Conservation (phyloP, 2,113 vertebrate species). For the Brachypodius melanocephalos region DNA sequence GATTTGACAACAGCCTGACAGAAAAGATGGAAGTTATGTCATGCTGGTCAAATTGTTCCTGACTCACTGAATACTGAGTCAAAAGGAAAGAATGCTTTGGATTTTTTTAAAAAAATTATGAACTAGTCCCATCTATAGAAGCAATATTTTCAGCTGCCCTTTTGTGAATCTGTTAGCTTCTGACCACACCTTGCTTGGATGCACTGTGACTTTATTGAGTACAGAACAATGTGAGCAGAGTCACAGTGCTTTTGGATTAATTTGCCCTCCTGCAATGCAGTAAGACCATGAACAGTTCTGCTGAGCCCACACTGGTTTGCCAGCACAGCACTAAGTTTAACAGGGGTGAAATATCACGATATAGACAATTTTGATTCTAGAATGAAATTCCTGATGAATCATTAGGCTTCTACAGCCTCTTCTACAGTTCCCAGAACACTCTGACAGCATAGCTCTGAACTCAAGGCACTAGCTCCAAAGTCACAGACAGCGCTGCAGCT, state of each 20-base stretch:
- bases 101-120: background rate
- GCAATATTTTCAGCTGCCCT: background rate
- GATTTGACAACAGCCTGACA: background rate
- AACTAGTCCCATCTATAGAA: background rate
- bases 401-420: background rate
- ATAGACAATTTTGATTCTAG: background rate
- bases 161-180: background rate
- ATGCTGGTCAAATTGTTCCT: background rate
- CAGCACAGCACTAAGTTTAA: background rate
- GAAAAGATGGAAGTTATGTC: background rate
- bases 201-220: background rate
- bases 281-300: background rate
- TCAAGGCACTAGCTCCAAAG: background rate
- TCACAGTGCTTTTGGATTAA: background rate
- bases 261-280: background rate
- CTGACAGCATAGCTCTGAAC: background rate
- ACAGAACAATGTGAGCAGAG: background rate
- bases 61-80: background rate
- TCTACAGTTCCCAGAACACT: background rate
- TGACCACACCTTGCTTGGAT: background rate
- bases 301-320: background rate
- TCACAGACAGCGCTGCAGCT: accelerated
- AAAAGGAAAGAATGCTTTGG: background rate
- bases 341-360: background rate
- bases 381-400: background rate